These are phyloP conservation scores for Pteropus rufus DNA, from an alignment of 2,797 vertebrate species.

Conservation along the genomic window DNA sequence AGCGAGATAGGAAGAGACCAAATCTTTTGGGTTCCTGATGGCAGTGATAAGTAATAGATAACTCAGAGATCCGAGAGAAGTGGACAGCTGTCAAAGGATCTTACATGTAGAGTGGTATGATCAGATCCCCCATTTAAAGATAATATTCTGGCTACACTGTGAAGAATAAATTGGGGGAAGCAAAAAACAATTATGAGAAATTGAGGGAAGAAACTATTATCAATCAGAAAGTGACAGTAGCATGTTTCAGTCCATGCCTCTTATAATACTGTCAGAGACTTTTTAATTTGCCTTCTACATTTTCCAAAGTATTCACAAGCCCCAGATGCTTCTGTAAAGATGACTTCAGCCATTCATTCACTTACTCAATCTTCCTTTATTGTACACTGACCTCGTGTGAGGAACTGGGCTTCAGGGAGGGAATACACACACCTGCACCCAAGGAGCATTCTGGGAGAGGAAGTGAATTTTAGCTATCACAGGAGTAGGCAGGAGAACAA, in stretches of 20 bases:
- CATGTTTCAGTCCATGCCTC: not conserved
- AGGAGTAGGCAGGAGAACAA: not conserved
- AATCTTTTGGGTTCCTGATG: not conserved
- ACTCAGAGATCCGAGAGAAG: not conserved
- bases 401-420: not conserved
- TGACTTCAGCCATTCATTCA: not conserved
- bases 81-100: not conserved
- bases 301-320: not conserved
- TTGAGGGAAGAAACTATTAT: not conserved
- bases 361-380: not conserved
- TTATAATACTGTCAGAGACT: not conserved
- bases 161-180: not conserved
- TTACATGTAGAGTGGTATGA: not conserved
- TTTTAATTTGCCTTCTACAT: not conserved
- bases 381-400: accelerated
- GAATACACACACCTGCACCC: accelerated
- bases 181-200: not conserved
- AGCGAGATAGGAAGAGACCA: accelerated
- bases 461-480: not conserved
- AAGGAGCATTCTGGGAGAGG: not conserved
- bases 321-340: not conserved
- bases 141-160: not conserved
- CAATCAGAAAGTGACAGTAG: not conserved
- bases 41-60: not conserved
- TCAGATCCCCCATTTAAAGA: not conserved